phyloP scores from a whole-genome alignment of 2,888 invertebrate species.

The Nezara viridula region DNA sequence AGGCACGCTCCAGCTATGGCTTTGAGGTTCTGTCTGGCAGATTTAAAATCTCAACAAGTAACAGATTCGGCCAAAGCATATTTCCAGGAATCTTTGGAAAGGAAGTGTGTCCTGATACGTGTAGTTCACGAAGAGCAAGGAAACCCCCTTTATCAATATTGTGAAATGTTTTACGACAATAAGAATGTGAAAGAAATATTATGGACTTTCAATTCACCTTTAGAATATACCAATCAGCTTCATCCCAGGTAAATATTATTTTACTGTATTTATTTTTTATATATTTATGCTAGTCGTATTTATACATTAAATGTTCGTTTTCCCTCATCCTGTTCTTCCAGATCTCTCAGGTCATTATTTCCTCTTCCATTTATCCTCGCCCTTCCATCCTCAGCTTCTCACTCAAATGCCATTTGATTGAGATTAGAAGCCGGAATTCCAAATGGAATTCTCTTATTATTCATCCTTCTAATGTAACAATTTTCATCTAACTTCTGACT shows the following conservation, averaged over 20 bases:
- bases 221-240: constrained; percentile 61
- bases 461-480: no score
- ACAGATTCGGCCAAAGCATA: constrained; percentile 76
- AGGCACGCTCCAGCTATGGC: constrained; percentile 82
- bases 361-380: no score
- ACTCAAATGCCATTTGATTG: no score
- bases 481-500: no score
- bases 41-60: constrained; percentile 74
- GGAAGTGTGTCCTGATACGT: constrained; percentile 76
- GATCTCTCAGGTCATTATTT: no score
- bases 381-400: no score
- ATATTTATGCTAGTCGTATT: no score
- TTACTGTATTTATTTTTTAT: neutral
- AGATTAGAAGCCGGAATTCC: no score
- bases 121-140: constrained; percentile 74
- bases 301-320: no score
- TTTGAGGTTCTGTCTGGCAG: constrained; percentile 80
- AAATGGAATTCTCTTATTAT: no score
- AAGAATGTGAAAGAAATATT: constrained; percentile 76
- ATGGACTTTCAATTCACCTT: constrained; percentile 60
- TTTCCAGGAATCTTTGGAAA: constrained; percentile 79
- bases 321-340: no score
- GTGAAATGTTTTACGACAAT: constrained; percentile 76
- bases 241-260: constrained; percentile 58
- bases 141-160: constrained; percentile 82